These are phyloP conservation scores for Oriolus oriolus DNA, from an alignment of 2,113 vertebrate genomes.

Conservation along the genomic window DNA sequence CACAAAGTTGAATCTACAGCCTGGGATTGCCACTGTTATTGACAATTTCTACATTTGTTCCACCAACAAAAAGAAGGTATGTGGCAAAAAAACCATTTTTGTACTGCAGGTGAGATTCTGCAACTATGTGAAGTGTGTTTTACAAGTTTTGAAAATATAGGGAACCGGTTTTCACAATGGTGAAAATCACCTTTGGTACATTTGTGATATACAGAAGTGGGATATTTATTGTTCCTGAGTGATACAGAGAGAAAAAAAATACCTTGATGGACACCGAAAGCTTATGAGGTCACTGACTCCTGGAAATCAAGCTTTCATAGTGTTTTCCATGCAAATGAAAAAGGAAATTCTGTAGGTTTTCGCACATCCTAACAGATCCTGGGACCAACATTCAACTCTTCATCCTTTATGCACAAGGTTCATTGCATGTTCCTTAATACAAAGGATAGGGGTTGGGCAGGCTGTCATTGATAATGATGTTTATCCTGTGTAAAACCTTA, in stretches of 20 bases:
- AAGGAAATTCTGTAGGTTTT: background rate
- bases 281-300: background rate
- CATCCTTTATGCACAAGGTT: background rate
- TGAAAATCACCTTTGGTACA: background rate
- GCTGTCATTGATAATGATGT: background rate
- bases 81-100: background rate
- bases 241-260: background rate
- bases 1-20: constrained; percentile 90
- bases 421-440: background rate
- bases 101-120: background rate
- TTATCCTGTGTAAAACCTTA: background rate
- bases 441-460: background rate
- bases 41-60: constrained; percentile 98
- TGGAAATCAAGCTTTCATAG: background rate
- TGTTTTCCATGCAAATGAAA: background rate
- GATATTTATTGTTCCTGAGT: background rate
- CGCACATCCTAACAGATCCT: background rate
- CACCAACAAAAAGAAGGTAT: constrained; percentile 94
- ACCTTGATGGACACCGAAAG: background rate
- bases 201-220: background rate
- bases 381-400: background rate
- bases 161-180: background rate
- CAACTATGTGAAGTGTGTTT: background rate
- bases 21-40: constrained; percentile 87
- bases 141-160: background rate